A percentile compares a stretch with the other conserved stretches of the same genome.
Evolutionary conservation across 2,888 invertebrate genomes (phyloP).

Genomic region (Atherix ibis): DNA sequence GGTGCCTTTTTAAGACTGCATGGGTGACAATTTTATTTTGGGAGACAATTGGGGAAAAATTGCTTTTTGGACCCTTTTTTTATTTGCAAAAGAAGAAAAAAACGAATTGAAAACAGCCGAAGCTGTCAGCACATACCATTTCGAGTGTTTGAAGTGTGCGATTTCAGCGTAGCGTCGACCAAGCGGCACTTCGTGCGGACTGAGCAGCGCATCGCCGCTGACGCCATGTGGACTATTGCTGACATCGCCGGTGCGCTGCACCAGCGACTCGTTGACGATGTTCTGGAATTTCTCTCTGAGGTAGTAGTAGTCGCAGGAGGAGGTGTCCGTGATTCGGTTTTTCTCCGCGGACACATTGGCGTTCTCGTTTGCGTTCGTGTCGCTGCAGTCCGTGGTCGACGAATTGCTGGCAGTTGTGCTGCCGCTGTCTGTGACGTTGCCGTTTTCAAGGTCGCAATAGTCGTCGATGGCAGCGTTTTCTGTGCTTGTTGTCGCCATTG

Average conservation of each 20-base stretch:
- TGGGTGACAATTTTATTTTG: no score
- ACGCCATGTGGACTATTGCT: conserved; percentile 7
- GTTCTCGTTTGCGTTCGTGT: no score
- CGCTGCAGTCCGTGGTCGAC: no score
- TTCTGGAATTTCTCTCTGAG: conserved; percentile 29
- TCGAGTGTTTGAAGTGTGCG: conserved; percentile 26
- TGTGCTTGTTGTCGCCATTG: no score
- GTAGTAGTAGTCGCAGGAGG: conserved; percentile 29
- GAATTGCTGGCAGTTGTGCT: no score
- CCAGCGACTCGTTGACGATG: conserved; percentile 23
- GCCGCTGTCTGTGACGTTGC: conserved; percentile 20
- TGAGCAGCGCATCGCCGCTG: conserved; percentile 21
- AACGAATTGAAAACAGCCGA: conserved; percentile 1
- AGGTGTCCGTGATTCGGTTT: conserved; percentile 18
- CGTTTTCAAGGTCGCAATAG: conserved; percentile 29
- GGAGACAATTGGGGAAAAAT: no score
- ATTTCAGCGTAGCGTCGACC: conserved; percentile 33
- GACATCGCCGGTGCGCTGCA: conserved; percentile 10
- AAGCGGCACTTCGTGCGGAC: conserved; percentile 33
- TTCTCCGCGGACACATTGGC: no score
- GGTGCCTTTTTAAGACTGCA: no score
- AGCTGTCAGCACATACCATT: conserved; percentile 24
- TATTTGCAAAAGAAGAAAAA: background rate
- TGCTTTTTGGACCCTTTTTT: no score
- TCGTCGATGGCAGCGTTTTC: conserved; percentile 12